Evolutionary conservation across 2,113 vertebrate species (phyloP).

Genomic region (Callocephalon fimbriatum): DNA sequence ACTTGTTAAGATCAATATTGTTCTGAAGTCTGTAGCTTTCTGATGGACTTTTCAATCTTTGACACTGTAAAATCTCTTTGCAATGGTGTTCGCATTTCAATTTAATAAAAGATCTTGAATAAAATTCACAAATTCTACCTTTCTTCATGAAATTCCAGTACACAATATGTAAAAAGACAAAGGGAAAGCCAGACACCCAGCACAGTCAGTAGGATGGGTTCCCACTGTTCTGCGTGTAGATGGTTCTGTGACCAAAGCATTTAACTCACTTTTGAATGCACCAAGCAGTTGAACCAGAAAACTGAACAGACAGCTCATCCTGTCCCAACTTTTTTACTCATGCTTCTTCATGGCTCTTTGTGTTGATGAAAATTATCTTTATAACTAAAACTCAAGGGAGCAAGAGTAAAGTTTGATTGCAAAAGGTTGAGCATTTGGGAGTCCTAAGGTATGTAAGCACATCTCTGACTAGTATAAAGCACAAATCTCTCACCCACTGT

Average conservation of each 20-base stretch:
- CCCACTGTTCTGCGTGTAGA: neutral
- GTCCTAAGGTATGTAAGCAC: neutral
- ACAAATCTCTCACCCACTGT: neutral
- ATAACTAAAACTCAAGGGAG: neutral
- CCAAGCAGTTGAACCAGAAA: rapidly evolving
- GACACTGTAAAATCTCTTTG: conserved; percentile 43
- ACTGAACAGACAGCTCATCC: neutral
- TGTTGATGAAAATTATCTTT: neutral
- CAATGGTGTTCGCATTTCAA: conserved; percentile 30
- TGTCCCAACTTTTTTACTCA: neutral
- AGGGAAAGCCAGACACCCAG: neutral
- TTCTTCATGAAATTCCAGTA: neutral
- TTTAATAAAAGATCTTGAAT: conserved; percentile 67
- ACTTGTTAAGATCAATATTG: conserved; percentile 40
- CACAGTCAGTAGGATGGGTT: neutral
- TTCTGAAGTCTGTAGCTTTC: conserved; percentile 32
- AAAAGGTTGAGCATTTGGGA: neutral
- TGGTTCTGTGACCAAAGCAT: rapidly evolving
- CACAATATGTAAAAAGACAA: neutral
- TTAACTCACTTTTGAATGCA: neutral
- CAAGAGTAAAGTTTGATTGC: neutral
- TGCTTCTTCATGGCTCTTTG: neutral
- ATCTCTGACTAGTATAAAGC: neutral
- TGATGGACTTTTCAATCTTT: conserved; percentile 31
- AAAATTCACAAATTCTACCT: neutral